Evolutionary conservation across 2,113 vertebrate species (phyloP).

Genomic region (Crotophaga sulcirostris): DNA sequence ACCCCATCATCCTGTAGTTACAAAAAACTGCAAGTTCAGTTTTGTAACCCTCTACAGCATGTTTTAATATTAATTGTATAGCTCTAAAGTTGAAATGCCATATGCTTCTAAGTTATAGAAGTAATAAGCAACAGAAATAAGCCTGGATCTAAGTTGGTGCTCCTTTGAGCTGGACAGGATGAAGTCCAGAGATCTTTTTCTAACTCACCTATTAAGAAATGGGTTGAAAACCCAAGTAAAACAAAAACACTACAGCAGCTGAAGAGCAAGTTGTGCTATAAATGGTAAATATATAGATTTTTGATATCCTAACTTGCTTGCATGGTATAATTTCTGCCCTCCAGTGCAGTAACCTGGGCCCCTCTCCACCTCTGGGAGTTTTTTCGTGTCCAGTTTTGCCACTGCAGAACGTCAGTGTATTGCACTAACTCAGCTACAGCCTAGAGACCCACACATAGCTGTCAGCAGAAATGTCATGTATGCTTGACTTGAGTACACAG

Average conservation of each 20-base stretch:
- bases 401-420: background rate
- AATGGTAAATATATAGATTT: background rate
- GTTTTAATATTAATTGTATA: background rate
- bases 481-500: background rate
- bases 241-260: background rate
- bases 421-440: background rate
- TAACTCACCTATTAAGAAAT: background rate
- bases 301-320: background rate
- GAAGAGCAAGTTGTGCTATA: background rate
- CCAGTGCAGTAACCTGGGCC: background rate
- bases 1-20: constrained; percentile 92
- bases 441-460: background rate
- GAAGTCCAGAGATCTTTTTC: background rate
- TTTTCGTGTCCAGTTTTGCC: background rate
- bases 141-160: background rate
- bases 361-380: background rate
- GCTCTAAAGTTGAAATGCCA: background rate
- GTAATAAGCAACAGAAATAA: background rate
- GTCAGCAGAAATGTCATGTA: background rate
- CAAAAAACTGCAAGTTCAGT: background rate
- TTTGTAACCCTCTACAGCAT: background rate
- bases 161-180: background rate
- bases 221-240: background rate
- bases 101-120: background rate
- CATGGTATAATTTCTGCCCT: background rate